Evolutionary conservation across 2,797 vertebrate species (phyloP).

Genomic region (Syndactyla subalaris): DNA sequence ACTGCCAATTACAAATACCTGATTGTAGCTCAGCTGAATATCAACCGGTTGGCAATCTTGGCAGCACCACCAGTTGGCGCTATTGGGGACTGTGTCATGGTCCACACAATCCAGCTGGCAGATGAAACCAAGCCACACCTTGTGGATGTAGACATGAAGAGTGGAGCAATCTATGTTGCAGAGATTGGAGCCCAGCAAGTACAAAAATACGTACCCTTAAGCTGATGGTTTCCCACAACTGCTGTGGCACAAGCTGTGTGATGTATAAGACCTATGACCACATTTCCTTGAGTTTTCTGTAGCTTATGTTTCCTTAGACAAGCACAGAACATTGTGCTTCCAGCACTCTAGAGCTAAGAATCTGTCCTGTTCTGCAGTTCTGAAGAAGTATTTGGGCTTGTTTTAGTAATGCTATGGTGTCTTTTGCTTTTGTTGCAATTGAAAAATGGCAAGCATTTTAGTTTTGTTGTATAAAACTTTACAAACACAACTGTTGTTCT

Average conservation of each 20-base stretch:
- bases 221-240: not conserved
- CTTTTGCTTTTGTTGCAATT: not conserved
- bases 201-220: constrained; percentile 86
- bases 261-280: not conserved
- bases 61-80: constrained; percentile 84
- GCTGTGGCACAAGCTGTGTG: not conserved
- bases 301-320: not conserved
- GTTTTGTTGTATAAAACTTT: not conserved
- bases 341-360: not conserved
- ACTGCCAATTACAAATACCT: constrained; percentile 86
- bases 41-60: constrained; percentile 83
- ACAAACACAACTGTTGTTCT: not conserved
- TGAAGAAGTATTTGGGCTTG: not conserved
- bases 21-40: constrained; percentile 90
- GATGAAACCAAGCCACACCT: constrained; percentile 90
- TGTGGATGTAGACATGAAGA: constrained; percentile 86
- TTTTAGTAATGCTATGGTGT: not conserved
- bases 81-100: constrained; percentile 85
- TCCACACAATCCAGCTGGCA: constrained; percentile 87
- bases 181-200: constrained; percentile 93
- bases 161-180: constrained; percentile 88
- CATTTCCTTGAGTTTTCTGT: not conserved
- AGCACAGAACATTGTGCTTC: not conserved
- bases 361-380: not conserved
- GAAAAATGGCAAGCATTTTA: not conserved